Conservation (phyloP, 2,113 vertebrate genomes). For the Gila orcuttii region DNA sequence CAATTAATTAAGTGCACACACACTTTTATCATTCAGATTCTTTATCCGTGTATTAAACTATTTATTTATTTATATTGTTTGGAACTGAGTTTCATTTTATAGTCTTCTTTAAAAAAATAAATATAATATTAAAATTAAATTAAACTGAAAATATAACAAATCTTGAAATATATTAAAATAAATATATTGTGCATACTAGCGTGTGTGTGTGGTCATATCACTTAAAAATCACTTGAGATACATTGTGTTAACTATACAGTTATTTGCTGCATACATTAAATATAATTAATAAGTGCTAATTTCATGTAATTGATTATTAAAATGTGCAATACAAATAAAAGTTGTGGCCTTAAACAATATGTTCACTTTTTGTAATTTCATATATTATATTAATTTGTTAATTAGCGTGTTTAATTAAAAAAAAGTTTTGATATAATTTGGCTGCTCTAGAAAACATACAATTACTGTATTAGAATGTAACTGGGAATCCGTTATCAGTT, state of each 20-base stretch:
- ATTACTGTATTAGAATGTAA: conserved; percentile 20
- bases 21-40: conserved; percentile 9
- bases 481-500: neutral
- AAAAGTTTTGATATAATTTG: neutral
- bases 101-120: neutral
- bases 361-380: neutral
- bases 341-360: too few species aligned
- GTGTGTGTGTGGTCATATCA: too few species aligned
- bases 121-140: neutral
- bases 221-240: too few species aligned
- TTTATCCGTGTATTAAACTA: neutral
- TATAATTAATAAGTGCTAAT: neutral
- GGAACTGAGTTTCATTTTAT: neutral
- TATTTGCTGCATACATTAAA: neutral
- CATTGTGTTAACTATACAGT: too few species aligned
- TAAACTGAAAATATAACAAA: too few species aligned
- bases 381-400: neutral
- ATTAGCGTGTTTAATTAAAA: too few species aligned
- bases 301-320: neutral
- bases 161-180: too few species aligned
- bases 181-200: too few species aligned
- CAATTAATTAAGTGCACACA: conserved; percentile 12
- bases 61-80: neutral
- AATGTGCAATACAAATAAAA: neutral
- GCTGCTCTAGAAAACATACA: neutral